A percentile compares a stretch with the other conserved stretches of the same genome.
These are phyloP conservation scores for Hypselothyrea guttata DNA, from an alignment of 2,888 invertebrate genomes.

Conservation along the genomic window DNA sequence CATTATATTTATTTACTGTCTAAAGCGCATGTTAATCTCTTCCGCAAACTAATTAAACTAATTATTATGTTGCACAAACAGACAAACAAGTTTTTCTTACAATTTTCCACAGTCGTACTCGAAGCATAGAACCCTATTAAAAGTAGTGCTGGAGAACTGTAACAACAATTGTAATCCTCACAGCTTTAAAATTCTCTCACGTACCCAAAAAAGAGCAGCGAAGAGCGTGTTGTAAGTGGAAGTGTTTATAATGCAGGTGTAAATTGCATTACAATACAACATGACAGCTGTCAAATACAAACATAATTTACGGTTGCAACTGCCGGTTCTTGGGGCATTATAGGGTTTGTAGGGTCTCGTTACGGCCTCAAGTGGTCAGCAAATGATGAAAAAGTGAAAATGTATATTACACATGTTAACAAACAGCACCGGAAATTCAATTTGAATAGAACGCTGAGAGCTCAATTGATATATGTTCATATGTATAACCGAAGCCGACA, in stretches of 20 bases:
- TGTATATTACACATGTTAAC: constrained; percentile 44
- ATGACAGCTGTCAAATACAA: constrained; percentile 67
- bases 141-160: no score
- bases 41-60: no score
- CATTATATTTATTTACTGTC: neutral
- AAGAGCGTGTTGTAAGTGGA: constrained; percentile 10
- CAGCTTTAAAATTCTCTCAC: constrained; percentile 45
- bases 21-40: no score
- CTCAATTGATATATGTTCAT: constrained; percentile 46
- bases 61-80: no score
- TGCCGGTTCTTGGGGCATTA: constrained; percentile 39
- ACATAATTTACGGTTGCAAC: constrained; percentile 32
- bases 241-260: constrained; percentile 44
- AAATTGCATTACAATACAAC: constrained; percentile 59
- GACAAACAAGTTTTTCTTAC: no score
- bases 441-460: constrained; percentile 55
- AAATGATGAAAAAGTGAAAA: constrained; percentile 63
- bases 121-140: no score
- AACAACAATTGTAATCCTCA: neutral
- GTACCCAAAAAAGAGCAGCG: constrained; percentile 28
- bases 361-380: constrained; percentile 39
- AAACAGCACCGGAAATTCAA: constrained; percentile 61
- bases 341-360: constrained; percentile 28
- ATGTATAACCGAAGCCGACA: constrained; percentile 5
- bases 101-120: no score